Evolutionary conservation across 2,888 invertebrate species (phyloP).

Genomic region (Tinea pellionella): DNA sequence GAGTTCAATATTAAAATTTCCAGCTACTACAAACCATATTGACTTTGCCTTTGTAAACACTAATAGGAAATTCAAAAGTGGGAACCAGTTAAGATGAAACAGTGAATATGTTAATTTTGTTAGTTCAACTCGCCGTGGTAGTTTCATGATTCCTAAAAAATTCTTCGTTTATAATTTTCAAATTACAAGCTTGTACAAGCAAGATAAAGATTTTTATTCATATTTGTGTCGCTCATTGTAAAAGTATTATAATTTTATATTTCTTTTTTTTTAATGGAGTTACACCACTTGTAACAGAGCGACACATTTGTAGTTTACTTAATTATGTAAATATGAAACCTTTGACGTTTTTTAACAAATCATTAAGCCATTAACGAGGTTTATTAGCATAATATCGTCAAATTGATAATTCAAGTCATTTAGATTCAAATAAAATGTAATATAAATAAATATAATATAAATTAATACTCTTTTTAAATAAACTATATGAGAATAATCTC

Average conservation of each 20-base stretch:
- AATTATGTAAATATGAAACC: neutral
- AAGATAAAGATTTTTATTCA: neutral
- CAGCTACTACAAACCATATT: slow-evolving; percentile 48
- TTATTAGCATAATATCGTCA: neutral
- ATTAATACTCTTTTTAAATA: neutral
- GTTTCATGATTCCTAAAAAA: neutral
- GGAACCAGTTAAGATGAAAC: slow-evolving; percentile 63
- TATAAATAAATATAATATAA: neutral
- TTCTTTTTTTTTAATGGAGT: too few species aligned
- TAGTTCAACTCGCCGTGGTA: slow-evolving; percentile 17
- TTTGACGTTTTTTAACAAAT: neutral
- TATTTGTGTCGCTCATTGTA: too few species aligned
- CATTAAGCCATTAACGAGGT: neutral
- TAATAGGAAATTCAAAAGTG: slow-evolving; percentile 66
- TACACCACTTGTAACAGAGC: too few species aligned
- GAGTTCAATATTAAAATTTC: slow-evolving; percentile 32
- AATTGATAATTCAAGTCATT: neutral
- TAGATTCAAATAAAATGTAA: neutral
- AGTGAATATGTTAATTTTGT: slow-evolving; percentile 63
- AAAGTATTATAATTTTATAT: too few species aligned
- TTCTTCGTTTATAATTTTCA: neutral
- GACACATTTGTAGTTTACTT: too few species aligned
- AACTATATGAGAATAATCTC: slow-evolving; percentile 21
- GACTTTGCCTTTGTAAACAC: slow-evolving; percentile 64
- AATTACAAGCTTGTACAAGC: neutral